These are phyloP conservation scores for Caenorhabditis panamensis DNA, from an alignment of 2,888 invertebrate genomes.

Conservation along the genomic window DNA sequence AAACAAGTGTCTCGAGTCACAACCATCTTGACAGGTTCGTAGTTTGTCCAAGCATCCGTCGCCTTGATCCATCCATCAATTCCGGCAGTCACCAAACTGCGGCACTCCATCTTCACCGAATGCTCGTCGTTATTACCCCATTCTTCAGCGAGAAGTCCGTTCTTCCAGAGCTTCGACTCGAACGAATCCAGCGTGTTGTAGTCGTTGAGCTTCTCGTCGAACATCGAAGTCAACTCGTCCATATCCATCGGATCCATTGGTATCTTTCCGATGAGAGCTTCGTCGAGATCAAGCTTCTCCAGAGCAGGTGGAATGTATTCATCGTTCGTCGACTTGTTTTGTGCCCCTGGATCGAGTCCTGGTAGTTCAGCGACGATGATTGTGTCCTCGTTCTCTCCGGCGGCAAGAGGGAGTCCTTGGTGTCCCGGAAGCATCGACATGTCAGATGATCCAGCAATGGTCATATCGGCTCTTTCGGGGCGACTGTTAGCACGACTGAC, in stretches of 20 bases:
- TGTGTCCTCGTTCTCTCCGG: slow-evolving; percentile 1
- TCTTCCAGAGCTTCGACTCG: slow-evolving; percentile 42
- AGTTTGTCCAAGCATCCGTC: slow-evolving; percentile 41
- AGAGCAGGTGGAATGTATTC: slow-evolving; percentile 26
- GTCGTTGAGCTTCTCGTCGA: slow-evolving; percentile 16
- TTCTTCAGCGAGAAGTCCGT: slow-evolving; percentile 48
- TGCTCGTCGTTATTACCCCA: slow-evolving; percentile 49
- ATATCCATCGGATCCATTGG: slow-evolving; percentile 24
- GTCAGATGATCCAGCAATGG: slow-evolving; percentile 28
- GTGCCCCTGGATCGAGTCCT: no score
- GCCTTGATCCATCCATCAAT: slow-evolving; percentile 52
- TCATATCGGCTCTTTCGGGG: slow-evolving; percentile 9
- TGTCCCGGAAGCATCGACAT: slow-evolving; percentile 38
- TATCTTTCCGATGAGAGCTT: slow-evolving; percentile 25
- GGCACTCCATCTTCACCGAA: no score
- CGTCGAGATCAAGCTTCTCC: slow-evolving; percentile 18
- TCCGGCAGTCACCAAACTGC: slow-evolving; percentile 2
- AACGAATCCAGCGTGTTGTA: slow-evolving; percentile 4
- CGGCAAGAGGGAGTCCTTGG: slow-evolving; percentile 14
- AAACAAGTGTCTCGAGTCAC: slow-evolving; percentile 27
- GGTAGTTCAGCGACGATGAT: not conserved
- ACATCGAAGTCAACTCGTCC: slow-evolving; percentile 15
- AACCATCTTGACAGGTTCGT: slow-evolving; percentile 46
- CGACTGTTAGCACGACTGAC: slow-evolving; percentile 5
- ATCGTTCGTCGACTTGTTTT: slow-evolving; percentile 4